Conservation (phyloP, 2,113 vertebrate species). For the Madoqua kirkii region DNA sequence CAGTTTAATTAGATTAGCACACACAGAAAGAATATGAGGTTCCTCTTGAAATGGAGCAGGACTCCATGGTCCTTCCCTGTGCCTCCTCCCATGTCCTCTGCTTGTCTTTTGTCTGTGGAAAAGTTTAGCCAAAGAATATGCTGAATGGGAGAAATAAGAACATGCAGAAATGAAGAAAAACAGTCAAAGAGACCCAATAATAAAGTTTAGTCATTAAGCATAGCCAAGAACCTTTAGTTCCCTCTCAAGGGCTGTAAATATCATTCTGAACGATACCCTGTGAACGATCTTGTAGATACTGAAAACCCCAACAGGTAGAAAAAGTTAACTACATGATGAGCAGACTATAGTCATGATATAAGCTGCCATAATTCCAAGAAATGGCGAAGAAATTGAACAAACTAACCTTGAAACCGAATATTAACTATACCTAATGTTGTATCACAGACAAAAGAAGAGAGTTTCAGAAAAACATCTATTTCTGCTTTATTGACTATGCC, state of each 20-base stretch:
- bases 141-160: neutral
- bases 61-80: rapidly evolving
- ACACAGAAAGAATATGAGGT: neutral
- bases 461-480: too few species aligned
- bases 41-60: neutral
- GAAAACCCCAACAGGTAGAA: neutral
- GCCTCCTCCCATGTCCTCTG: neutral
- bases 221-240: neutral
- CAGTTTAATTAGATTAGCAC: neutral
- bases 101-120: neutral
- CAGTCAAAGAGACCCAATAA: neutral
- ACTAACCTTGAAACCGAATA: neutral
- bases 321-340: neutral
- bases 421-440: too few species aligned
- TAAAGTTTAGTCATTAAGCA: neutral
- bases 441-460: too few species aligned
- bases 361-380: neutral
- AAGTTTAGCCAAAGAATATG: neutral
- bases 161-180: neutral
- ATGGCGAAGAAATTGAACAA: neutral
- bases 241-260: neutral
- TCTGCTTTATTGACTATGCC: too few species aligned
- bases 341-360: neutral
- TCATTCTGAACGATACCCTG: neutral
- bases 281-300: neutral